Base-by-base conservation (phyloP, 2,113 vertebrate genomes). In the Silurus meridionalis region DNA sequence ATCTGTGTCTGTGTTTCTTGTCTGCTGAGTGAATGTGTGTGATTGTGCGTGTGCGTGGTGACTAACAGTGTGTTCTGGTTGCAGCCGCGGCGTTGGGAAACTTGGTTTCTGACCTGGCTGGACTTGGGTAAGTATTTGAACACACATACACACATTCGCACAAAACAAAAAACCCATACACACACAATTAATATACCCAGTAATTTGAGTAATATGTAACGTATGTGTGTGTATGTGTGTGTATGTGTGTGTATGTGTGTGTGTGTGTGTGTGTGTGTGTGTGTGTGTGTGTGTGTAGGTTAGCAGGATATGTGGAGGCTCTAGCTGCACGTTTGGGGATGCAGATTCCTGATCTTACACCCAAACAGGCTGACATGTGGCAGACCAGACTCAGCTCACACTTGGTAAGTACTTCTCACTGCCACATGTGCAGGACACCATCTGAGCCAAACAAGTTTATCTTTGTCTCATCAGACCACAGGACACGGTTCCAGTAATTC, bases 301-400 rank as follows among this genome's bases (percentile, higher is more conserved):
- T 99, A 89, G 98, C 98, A 91, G 98, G 97, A 83, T 99, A 99
- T 0, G 96, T 99, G 88, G 98, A 99, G 94, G 96, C 96, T 88
- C 93, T 99, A 91, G 97, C 95, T 28, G 95, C 95, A n/a, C 96
- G 94, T 6, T 92, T 99, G 87, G 98, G 98, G 82, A 94, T 99
- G 88, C 96, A 97, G 90, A 97, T 95, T 93, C 97, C 98, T 86
- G 97, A 99, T 88, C 92, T 99, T 86, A 96, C 96, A 0, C 96
- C 98, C 88, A 97, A 98, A 88, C 98, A 99, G 93, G 97, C 93
- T 13, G 97, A 99, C 90, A 99, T 99, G 98, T 98, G 97, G 98
- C 97, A 98, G 92, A 99, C 97, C 0, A 95, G 96, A 87, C 72
- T 99, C 89, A 97, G 97, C 90, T 95, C 97, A 48, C 97, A 98